Percentiles rank a stretch among this genome's conserved stretches.
Evolutionary conservation across 2,113 vertebrate species (phyloP).

Genomic region (Hemiprocne comata): DNA sequence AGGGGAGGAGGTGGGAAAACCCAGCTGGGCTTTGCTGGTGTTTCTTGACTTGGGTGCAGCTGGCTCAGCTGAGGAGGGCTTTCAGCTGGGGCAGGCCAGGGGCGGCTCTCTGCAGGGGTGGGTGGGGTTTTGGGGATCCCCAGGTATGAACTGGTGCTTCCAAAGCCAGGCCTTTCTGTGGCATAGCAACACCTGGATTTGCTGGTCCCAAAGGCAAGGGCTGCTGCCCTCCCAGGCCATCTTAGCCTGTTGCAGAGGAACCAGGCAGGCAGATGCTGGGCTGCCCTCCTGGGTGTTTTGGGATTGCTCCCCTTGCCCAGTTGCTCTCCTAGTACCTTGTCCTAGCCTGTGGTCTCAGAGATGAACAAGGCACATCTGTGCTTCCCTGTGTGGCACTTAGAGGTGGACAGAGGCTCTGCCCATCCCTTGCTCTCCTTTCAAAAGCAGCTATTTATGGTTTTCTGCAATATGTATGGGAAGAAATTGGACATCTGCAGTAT

Average conservation of each 20-base stretch:
- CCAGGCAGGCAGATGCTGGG: neutral
- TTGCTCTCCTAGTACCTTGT: neutral
- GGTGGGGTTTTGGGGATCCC: neutral
- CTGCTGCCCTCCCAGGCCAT: rapidly evolving
- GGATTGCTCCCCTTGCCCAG: neutral
- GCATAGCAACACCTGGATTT: neutral
- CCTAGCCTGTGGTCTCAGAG: neutral
- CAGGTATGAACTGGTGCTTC: neutral
- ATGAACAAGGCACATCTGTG: rapidly evolving
- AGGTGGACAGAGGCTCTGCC: rapidly evolving
- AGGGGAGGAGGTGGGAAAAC: neutral
- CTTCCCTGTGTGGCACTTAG: neutral
- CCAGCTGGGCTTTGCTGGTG: neutral
- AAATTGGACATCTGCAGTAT: neutral
- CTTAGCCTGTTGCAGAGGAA: neutral
- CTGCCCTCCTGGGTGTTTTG: rapidly evolving
- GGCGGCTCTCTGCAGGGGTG: neutral
- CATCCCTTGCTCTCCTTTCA: rapidly evolving
- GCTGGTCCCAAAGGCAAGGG: neutral
- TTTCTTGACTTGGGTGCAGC: no score
- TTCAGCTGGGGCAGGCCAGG: neutral
- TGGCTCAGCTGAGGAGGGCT: rapidly evolving
- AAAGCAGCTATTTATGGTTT: neutral
- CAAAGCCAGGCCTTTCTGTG: neutral
- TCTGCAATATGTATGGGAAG: rapidly evolving